Evolutionary conservation across 2,797 vertebrate genomes (phyloP).

Genomic region (Pseudopleuronectes americanus): DNA sequence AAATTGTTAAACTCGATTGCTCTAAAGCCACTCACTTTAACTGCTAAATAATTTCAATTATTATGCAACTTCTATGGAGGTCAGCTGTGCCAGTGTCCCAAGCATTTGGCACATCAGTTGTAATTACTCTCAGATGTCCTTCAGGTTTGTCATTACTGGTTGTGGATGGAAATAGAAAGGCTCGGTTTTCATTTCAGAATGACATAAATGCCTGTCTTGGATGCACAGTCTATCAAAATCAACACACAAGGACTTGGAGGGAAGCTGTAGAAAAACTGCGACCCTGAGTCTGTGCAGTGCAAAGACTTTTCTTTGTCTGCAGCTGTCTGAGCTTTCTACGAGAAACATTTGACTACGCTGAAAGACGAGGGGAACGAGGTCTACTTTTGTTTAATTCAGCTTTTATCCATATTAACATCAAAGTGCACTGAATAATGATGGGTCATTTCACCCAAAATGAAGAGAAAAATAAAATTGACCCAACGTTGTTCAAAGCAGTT

Average conservation of each 20-base stretch:
- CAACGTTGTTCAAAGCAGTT: not conserved
- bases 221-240: conserved; percentile 50
- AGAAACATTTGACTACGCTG: conserved; percentile 15
- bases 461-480: not conserved
- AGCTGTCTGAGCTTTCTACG: conserved; percentile 17
- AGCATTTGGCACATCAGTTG: conserved; percentile 53
- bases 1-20: conserved; percentile 66
- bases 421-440: not conserved
- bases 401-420: conserved; percentile 5
- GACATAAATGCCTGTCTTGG: conserved; percentile 41
- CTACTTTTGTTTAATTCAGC: not conserved
- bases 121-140: conserved; percentile 61
- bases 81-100: conserved; percentile 38
- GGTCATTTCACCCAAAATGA: not conserved
- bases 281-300: conserved; percentile 28
- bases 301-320: not conserved
- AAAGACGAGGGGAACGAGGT: conserved; percentile 5
- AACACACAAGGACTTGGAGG: conserved; percentile 30
- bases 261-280: conserved; percentile 8
- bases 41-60: conserved; percentile 73
- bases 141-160: conserved; percentile 50
- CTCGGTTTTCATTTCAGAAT: conserved; percentile 59
- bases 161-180: conserved; percentile 30
- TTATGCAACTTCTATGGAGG: conserved; percentile 65
- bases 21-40: conserved; percentile 69